phyloP scores from a whole-genome alignment of 2,888 invertebrate species.

The Omphaloscelis lunosa region DNA sequence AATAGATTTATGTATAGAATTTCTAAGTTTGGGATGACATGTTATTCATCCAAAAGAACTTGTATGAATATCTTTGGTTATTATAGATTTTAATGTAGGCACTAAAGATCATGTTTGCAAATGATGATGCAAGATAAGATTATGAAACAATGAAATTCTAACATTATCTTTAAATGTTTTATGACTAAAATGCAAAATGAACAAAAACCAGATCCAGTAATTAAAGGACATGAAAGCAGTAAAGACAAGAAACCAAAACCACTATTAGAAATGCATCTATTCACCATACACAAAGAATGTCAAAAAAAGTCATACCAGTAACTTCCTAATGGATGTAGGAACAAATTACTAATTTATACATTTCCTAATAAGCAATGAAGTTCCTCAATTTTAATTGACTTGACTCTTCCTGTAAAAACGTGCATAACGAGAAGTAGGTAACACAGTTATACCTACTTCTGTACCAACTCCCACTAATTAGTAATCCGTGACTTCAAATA shows the following conservation, averaged over 20 bases:
- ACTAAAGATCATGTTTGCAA: neutral
- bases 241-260: neutral
- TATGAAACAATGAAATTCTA: neutral
- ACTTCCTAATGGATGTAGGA: constrained; percentile 32
- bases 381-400: constrained; percentile 24
- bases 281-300: neutral
- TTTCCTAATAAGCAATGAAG: constrained; percentile 27
- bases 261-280: neutral
- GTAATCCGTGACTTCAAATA: neutral
- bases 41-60: neutral
- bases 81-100: neutral
- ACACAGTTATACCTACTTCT: neutral
- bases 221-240: rapidly evolving
- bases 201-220: neutral
- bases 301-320: neutral
- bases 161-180: neutral
- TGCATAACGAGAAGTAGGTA: constrained; percentile 10
- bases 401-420: constrained; percentile 5
- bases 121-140: neutral
- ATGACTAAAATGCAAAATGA: neutral
- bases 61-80: neutral
- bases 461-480: neutral
- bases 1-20: neutral
- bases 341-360: constrained; percentile 1
- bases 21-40: neutral